These are phyloP conservation scores for Amphipyra tragopoginis DNA, from an alignment of 2,888 invertebrate genomes.

Conservation along the genomic window DNA sequence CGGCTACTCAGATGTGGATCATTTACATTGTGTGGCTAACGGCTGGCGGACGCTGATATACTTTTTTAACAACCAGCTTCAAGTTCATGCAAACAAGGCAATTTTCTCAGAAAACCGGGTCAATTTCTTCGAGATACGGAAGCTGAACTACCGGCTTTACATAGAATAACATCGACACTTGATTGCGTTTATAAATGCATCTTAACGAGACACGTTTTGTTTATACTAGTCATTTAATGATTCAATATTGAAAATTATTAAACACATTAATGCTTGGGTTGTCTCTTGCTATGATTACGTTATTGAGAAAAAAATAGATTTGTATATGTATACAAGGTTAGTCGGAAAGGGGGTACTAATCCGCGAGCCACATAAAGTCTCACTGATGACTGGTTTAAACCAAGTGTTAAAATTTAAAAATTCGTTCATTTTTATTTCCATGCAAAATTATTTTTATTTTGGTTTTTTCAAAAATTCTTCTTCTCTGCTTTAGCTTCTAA, in stretches of 20 bases:
- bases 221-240: conserved; percentile 6
- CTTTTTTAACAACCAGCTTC: conserved; percentile 63
- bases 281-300: no score
- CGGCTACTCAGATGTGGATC: conserved; percentile 25
- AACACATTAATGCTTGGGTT: no score
- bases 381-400: no score
- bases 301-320: no score
- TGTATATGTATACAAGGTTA: no score
- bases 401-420: no score
- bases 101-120: conserved; percentile 79
- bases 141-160: conserved; percentile 59
- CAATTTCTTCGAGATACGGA: conserved; percentile 77
- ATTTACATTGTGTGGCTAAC: conserved; percentile 36
- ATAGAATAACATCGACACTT: conserved; percentile 58
- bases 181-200: conserved; percentile 62
- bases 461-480: no score
- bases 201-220: conserved; percentile 44
- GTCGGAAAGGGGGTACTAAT: no score
- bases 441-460: no score
- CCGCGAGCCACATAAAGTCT: no score
- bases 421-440: no score
- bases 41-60: conserved; percentile 44
- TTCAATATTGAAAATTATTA: background rate
- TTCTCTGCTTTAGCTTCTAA: no score
- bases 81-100: conserved; percentile 76